phyloP scores from a whole-genome alignment of 2,888 invertebrate species.

The Ryuthela nishihirai region DNA sequence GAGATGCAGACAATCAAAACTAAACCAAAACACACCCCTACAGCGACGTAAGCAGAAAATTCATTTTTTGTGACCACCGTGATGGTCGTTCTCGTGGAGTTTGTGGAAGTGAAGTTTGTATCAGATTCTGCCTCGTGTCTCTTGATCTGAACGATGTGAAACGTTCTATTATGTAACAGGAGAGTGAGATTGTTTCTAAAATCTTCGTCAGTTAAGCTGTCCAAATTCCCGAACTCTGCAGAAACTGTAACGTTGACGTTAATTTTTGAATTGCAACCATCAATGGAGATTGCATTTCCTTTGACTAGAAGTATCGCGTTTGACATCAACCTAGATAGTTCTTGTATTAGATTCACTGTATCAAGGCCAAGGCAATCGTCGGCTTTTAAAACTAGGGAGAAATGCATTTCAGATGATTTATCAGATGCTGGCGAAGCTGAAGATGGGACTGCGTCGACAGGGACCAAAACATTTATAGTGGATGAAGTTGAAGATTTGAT shows the following conservation, averaged over 20 bases:
- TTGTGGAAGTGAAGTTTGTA: conserved; percentile 6
- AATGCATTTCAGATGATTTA: conserved; percentile 11
- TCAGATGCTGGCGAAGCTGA: conserved; percentile 8
- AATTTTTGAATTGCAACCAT: conserved; percentile 20
- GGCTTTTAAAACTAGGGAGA: conserved; percentile 23
- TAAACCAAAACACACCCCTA: conserved; percentile 38
- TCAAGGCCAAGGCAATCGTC: conserved; percentile 26
- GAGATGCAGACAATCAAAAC: conserved; percentile 35
- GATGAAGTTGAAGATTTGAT: not conserved
- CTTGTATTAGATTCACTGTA: conserved; percentile 21
- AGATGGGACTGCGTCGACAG: conserved; percentile 9
- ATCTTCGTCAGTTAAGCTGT: conserved; percentile 9
- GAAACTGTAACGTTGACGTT: conserved; percentile 27
- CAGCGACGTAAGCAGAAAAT: conserved; percentile 37
- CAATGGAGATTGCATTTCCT: conserved; percentile 21
- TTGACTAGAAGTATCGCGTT: conserved; percentile 19
- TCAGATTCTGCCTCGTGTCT: conserved; percentile 11
- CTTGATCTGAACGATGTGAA: conserved; percentile 18
- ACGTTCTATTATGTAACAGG: conserved; percentile 21
- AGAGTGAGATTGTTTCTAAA: conserved; percentile 24
- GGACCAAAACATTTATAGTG: conserved; percentile 8
- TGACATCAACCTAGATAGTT: conserved; percentile 19
- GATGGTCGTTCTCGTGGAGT: conserved; percentile 11
- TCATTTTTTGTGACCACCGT: conserved; percentile 29
- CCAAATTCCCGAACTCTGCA: conserved; percentile 6